Percentiles rank a stretch among this genome's conserved stretches.
Evolutionary conservation across 2,888 invertebrate species (phyloP).

Genomic region (Choreutis nemorana): DNA sequence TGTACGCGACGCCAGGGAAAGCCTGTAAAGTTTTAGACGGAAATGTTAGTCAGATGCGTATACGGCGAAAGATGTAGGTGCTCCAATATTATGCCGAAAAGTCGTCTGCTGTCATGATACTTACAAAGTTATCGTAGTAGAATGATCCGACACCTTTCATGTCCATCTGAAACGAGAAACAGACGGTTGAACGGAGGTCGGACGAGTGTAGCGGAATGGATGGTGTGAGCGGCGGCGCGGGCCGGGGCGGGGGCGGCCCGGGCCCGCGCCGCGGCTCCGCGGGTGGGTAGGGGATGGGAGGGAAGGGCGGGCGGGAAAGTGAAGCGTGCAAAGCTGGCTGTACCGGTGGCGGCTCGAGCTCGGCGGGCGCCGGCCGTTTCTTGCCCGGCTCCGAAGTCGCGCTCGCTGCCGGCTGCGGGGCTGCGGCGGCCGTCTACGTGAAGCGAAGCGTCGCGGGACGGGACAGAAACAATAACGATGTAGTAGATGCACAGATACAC

Average conservation of each 20-base stretch:
- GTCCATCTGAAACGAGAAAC: constrained; percentile 86
- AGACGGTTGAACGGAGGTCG: constrained; percentile 45
- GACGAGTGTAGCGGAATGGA: constrained; percentile 17
- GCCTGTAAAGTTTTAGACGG: too few species aligned
- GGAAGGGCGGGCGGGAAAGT: constrained; percentile 32
- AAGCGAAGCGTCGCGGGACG: constrained; percentile 67
- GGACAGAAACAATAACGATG: constrained; percentile 67
- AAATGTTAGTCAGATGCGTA: constrained; percentile 1
- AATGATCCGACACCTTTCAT: constrained; percentile 95
- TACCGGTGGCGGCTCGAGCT: constrained; percentile 86
- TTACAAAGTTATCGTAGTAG: constrained; percentile 97
- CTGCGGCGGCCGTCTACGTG: constrained; percentile 64
- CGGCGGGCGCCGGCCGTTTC: constrained; percentile 86
- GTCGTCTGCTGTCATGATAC: constrained; percentile 50
- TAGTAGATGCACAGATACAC: constrained; percentile 67
- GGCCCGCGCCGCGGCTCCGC: constrained; percentile 32
- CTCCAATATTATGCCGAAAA: not conserved
- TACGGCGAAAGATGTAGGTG: not conserved
- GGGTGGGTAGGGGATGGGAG: constrained; percentile 20
- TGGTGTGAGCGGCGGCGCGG: constrained; percentile 17
- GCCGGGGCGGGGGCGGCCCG: constrained; percentile 23
- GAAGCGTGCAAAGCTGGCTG: constrained; percentile 76
- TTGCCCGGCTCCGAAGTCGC: constrained; percentile 84
- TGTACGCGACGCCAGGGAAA: constrained; percentile 95
- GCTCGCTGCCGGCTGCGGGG: constrained; percentile 73